Evolutionary conservation across 2,113 vertebrate species (phyloP).

Genomic region (Protomyctophum bolini): DNA sequence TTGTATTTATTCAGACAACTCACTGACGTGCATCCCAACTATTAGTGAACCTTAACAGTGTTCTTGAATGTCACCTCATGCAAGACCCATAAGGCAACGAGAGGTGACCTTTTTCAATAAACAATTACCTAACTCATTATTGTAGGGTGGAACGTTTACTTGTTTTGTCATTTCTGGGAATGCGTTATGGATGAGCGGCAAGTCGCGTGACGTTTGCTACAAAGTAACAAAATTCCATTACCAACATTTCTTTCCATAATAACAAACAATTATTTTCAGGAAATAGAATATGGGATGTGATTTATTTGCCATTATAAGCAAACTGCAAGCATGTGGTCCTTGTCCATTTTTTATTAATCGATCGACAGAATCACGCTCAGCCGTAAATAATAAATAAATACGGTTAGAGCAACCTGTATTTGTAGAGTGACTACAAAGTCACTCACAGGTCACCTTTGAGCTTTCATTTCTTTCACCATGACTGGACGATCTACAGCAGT

Average conservation of each 20-base stretch:
- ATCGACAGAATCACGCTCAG: conserved; percentile 21
- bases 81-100: conserved; percentile 28
- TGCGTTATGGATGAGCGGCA: conserved; percentile 49
- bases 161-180: conserved; percentile 19
- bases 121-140: conserved; percentile 56
- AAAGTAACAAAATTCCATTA: conserved; percentile 43
- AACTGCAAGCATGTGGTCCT: conserved; percentile 48
- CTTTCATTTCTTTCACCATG: not conserved
- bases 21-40: not conserved
- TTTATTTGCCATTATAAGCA: conserved; percentile 32
- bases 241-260: conserved; percentile 49
- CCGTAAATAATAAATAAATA: not conserved
- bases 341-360: conserved; percentile 2
- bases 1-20: conserved; percentile 28
- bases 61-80: conserved; percentile 34
- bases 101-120: conserved; percentile 49
- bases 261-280: conserved; percentile 55
- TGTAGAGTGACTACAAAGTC: not conserved
- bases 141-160: conserved; percentile 45
- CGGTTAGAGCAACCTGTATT: conserved; percentile 7
- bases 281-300: conserved; percentile 38
- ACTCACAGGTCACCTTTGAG: not conserved
- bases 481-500: not conserved
- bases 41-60: conserved; percentile 17
- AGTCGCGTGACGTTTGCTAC: conserved; percentile 36